These are phyloP conservation scores for Conus ventricosus DNA, from an alignment of 1,140 invertebrate genomes.

Conservation along the genomic window DNA sequence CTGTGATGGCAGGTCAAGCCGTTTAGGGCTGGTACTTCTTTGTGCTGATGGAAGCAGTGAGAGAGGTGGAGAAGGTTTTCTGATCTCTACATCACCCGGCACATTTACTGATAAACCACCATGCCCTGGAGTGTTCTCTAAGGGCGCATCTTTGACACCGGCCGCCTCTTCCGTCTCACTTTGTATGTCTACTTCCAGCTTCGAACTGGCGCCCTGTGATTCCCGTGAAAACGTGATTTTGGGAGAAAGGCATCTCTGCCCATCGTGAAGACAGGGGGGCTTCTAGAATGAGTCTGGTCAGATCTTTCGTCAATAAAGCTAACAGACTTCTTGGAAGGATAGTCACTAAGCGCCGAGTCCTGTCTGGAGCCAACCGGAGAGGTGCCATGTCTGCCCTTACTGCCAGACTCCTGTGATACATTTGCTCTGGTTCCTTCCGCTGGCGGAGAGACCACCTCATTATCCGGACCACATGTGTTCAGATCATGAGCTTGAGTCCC, in stretches of 20 bases:
- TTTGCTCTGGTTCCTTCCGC: not conserved
- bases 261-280: not conserved
- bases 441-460: not conserved
- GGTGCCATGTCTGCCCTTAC: not conserved
- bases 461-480: too few relatives aligned
- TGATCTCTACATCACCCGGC: too few relatives aligned
- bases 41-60: not conserved
- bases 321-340: not conserved
- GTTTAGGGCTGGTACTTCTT: not conserved
- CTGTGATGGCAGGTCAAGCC: not conserved
- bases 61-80: too few relatives aligned
- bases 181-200: not conserved
- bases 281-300: not conserved
- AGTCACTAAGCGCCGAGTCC: too few relatives aligned
- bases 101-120: too few relatives aligned
- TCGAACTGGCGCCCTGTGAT: not conserved
- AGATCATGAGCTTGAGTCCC: not conserved
- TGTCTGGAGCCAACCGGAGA: not conserved
- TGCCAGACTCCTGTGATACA: not conserved
- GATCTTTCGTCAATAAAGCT: not conserved
- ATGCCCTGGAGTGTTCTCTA: too few relatives aligned
- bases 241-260: not conserved
- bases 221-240: not conserved
- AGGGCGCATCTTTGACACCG: too few relatives aligned
- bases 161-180: not conserved